Evolutionary conservation across 2,113 vertebrate species (phyloP).

Genomic region (cat (Felis catus)): DNA sequence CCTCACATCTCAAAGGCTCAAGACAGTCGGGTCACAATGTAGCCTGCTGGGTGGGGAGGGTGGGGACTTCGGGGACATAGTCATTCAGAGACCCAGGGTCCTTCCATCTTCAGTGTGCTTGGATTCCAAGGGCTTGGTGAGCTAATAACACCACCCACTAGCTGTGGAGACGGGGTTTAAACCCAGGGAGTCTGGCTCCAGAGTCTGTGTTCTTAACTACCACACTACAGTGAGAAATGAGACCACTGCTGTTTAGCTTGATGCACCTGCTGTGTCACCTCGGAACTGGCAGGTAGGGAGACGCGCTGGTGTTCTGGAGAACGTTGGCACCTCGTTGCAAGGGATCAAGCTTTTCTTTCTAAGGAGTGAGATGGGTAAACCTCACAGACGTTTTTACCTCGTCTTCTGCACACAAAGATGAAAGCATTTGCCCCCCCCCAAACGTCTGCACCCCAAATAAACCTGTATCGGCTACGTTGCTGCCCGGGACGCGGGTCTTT

Average conservation of each 20-base stretch:
- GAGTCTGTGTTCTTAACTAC: neutral
- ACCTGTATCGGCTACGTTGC: accelerated
- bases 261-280: neutral
- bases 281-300: neutral
- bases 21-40: neutral
- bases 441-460: neutral
- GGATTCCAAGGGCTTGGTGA: neutral
- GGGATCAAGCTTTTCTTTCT: neutral
- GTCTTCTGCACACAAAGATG: neutral
- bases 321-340: neutral
- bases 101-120: too few relatives aligned
- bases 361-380: neutral
- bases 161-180: neutral
- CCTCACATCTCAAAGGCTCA: neutral
- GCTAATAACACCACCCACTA: neutral
- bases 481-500: accelerated
- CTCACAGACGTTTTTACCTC: too few relatives aligned
- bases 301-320: too few relatives aligned
- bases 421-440: neutral
- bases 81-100: neutral
- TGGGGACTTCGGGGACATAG: neutral
- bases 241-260: neutral
- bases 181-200: neutral
- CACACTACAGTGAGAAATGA: accelerated
- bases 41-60: too few relatives aligned